Evolutionary conservation across 2,888 invertebrate species (phyloP), one percentile per base, ranked within the genome.

Genomic region (Sthenelais limicola): DNA sequence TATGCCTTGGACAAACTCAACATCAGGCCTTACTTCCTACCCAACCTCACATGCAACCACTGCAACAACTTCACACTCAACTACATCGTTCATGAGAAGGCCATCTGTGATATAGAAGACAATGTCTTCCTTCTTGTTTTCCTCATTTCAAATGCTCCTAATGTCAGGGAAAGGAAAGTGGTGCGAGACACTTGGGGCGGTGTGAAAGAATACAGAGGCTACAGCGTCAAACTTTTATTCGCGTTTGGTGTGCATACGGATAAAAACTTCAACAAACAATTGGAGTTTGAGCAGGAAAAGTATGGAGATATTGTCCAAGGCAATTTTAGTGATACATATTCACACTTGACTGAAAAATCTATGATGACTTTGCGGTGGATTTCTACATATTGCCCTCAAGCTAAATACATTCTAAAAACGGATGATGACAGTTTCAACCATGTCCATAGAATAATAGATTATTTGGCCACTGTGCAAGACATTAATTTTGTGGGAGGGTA

Each of bases 341-440:
- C 43, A 26, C 66, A 56, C 12, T 69, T 79, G 47, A 79, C 77
- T 0, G 79, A 79, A 69, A 79, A 79, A 54, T 73, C 76, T 2
- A 74, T 77, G 47, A 74, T 75, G 73, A 68, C 70, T 5, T 51
- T 79, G 32, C 26, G 58, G 18, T 79, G 79, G 79, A 68, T 71
- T 1, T 32, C 12, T 0, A 33, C 68, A 35, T 62, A 70, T 71
- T 79, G 79, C 38, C 68, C 71, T 18, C 49, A 47, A 3, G 77
- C 73, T 5, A 51, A 66, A n/a, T 79, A 72, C 49, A 52, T 79
- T 9, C 73, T 79, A 5, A 79, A 79, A 35, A 79, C 79, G 2
- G 79, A 79, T 71, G 79, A 79, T 43, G 79, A 79, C 70, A 73
- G 72, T 33, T 79, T 78, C 66, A 79, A 79, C 47, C 71, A 77